These are phyloP conservation scores for Oxyura jamaicensis DNA, from an alignment of 2,113 vertebrate species.

Conservation along the genomic window DNA sequence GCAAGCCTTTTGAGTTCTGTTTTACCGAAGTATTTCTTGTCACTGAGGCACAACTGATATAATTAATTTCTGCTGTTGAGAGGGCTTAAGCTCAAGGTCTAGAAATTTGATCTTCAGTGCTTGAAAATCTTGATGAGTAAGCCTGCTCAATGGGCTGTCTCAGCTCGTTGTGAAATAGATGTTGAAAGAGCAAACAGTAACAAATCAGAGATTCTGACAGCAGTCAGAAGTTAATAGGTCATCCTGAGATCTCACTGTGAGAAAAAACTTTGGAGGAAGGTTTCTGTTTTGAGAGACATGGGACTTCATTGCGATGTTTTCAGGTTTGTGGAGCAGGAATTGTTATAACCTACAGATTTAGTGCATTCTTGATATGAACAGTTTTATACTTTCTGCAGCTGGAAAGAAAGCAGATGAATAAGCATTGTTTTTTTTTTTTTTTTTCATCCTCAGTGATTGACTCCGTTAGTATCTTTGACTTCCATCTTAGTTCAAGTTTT, in stretches of 20 bases:
- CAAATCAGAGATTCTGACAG: not conserved
- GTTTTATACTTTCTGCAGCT: not conserved
- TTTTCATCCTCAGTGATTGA: not conserved
- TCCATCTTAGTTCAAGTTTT: not conserved
- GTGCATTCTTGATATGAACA: not conserved
- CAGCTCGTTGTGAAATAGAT: not conserved
- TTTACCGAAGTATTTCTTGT: not conserved
- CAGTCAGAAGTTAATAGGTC: not conserved
- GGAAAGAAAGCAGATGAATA: not conserved
- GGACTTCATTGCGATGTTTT: not conserved
- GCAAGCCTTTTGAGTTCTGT: not conserved
- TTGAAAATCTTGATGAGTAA: not conserved
- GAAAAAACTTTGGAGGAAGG: not conserved
- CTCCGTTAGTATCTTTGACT: not conserved
- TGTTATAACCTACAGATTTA: not conserved
- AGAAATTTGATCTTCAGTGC: not conserved
- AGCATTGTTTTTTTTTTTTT: not conserved
- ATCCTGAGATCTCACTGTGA: not conserved
- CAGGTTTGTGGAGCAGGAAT: not conserved
- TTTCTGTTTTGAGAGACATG: not conserved
- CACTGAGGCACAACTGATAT: not conserved
- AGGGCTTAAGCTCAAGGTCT: not conserved
- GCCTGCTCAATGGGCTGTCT: not conserved
- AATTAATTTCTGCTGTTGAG: not conserved
- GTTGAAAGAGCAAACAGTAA: not conserved